Evolutionary conservation across 2,888 invertebrate species (phyloP).

Genomic region (Endomychus coccineus): DNA sequence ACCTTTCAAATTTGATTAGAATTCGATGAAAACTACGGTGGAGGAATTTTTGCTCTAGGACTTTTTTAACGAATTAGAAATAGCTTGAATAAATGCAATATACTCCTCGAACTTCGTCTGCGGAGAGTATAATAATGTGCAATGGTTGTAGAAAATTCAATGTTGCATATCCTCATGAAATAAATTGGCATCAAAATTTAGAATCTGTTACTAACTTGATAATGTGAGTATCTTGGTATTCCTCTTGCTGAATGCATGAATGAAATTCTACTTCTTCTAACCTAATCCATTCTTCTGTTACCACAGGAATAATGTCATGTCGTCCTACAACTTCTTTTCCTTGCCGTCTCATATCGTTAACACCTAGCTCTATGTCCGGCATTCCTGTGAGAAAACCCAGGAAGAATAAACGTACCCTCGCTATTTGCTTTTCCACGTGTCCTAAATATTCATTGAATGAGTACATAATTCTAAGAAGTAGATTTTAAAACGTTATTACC

Average conservation of each 20-base stretch:
- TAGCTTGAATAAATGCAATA: too few relatives aligned
- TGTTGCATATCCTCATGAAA: too few relatives aligned
- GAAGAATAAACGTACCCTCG: slow-evolving; percentile 91
- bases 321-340: slow-evolving; percentile 98
- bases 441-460: slow-evolving; percentile 28
- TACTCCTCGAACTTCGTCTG: too few relatives aligned
- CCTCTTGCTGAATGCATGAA: slow-evolving; percentile 83
- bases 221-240: slow-evolving; percentile 76
- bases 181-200: not conserved
- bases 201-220: slow-evolving; percentile 59
- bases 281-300: slow-evolving; percentile 98
- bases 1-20: too few relatives aligned
- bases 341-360: slow-evolving; percentile 95
- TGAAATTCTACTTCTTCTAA: slow-evolving; percentile 93
- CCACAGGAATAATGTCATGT: slow-evolving; percentile 97
- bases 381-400: slow-evolving; percentile 92
- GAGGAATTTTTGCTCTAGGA: too few relatives aligned
- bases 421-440: slow-evolving; percentile 80
- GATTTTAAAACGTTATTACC: slow-evolving; percentile 43
- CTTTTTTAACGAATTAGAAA: too few relatives aligned
- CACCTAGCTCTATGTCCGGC: slow-evolving; percentile 94
- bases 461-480: not conserved
- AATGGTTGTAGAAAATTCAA: too few relatives aligned
- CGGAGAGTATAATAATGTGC: too few relatives aligned
- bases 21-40: too few relatives aligned